Evolutionary conservation across 2,797 vertebrate species (phyloP).

Genomic region (Philypnodon macrostomus): DNA sequence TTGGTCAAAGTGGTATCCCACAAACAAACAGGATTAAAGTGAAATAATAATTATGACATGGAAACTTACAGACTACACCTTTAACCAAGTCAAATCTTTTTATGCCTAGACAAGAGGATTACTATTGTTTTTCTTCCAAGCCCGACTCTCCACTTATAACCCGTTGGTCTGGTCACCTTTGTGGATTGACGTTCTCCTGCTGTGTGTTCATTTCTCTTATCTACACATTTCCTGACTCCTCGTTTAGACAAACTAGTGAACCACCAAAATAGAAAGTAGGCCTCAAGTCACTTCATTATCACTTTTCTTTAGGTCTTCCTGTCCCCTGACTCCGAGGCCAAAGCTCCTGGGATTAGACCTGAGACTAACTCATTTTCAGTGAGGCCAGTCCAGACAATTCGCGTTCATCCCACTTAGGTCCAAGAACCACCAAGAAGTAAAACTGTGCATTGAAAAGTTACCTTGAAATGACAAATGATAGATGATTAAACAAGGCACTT

Average conservation of each 20-base stretch:
- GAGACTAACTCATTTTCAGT: constrained; percentile 59
- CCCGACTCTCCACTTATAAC: not conserved
- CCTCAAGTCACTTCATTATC: constrained; percentile 68
- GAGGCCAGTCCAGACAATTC: constrained; percentile 37
- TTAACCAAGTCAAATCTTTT: not conserved
- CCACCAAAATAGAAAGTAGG: constrained; percentile 76
- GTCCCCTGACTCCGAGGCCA: constrained; percentile 44
- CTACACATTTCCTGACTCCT: constrained; percentile 44
- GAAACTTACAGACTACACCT: no score
- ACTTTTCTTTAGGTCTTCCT: constrained; percentile 56
- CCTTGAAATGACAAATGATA: no score
- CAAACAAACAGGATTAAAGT: no score
- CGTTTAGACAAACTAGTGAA: constrained; percentile 51
- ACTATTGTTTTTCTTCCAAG: not conserved
- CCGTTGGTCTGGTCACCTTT: not conserved
- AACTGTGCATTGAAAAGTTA: no score
- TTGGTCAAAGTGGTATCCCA: no score
- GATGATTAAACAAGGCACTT: no score
- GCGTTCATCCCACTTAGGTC: constrained; percentile 6
- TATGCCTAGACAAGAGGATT: no score
- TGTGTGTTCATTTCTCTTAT: constrained; percentile 18
- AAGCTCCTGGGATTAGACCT: constrained; percentile 48
- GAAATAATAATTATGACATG: no score
- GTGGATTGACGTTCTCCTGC: not conserved
- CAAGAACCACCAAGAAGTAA: no score